Base-by-base conservation (phyloP, 1,140 invertebrate species). In the Acyrthosiphon pisum region DNA sequence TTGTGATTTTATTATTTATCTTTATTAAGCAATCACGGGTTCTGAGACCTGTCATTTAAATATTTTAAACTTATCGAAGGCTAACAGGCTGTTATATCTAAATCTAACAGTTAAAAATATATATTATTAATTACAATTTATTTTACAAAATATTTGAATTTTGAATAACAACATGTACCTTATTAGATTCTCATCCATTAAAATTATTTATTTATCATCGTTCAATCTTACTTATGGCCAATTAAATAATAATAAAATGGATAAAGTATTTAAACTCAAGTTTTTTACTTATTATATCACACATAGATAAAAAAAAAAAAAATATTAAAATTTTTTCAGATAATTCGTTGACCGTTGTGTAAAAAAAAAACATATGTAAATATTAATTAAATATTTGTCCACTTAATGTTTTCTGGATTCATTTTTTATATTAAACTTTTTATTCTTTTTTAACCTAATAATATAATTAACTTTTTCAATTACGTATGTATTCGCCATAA, bases 391-490 rank as follows among this genome's bases (percentile, higher is more conserved):
- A 87, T 87, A 18, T 81, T 81, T 81, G 35, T 48, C 18, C 44
- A 87, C 18, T 87, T 87, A n/a, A 7, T 48, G 46, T n/a, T n/a
- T n/a, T 87, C n/a, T 87, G 6, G 8, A 23, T 84, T 84, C 22
- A 84, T 44, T 30, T 48, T 18, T 41, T 6, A 50, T 48, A 30
- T 88, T 35, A 35, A 88, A 8, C n/a, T n/a, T 88, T 88, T 48
- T 88, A 50, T 48, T 22, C 11, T 87, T 46, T 87, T 46, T 87
- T 88, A 88, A 88, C n/a, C 26, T 90, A 60, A 41, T 26, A 37
- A 60, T 44, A 68, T 68, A 90, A 68, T 90, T 90, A 46, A 88
- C 7, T 60, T 26, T 90, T 53, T 89, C 50, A 50, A 89, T 89
- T 48, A 88, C 18, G n/a, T 48, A 50, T 48, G 44, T 88, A 46